Evolutionary conservation across 2,888 invertebrate species (phyloP), one percentile per base, ranked within the genome.

Genomic region (Eucera pruinosa): DNA sequence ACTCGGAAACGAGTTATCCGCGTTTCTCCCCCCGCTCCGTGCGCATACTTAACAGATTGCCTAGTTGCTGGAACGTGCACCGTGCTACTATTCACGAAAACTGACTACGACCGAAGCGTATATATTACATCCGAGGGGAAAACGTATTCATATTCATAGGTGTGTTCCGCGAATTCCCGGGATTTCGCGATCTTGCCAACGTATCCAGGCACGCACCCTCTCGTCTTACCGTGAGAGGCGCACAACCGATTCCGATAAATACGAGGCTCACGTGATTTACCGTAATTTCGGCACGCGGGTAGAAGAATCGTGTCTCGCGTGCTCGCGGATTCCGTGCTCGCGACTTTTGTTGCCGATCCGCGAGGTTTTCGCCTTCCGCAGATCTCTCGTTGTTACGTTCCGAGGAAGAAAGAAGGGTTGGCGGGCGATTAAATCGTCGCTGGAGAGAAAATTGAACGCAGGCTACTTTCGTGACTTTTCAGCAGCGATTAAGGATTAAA

Each of bases 171-270:
- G 72, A 67, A 75, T 76, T 64, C 48, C 41, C 39, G 7, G 75
- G 45, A 70, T 67, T 65, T 79, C 66, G 70, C 66, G 62, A 62
- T 76, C 80, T 75, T 60, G 54, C 70, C 18, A 27, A 69, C 68
- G 50, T 18, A 77, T 72, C 47, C 57, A 30, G 55, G 48, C 61
- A 52, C 62, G 62, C 52, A 62, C 47, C n/a, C 39, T 23, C 2
- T 20, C 6, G 13, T 11, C 15, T 9, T 30, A 5, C 11, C 23
- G 18, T 25, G 7, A 15, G 9, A 30, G 30, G 6, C 43, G 23
- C 20, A n/a, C n/a, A n/a, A n/a, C n/a, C n/a, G n/a, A n/a, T n/a
- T 71, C 64, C 82, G 71, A 73, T 77, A 74, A 82, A 54, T 71
- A 62, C 64, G 30, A n/a, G 41, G 50, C 58, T 73, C 58, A 50